Percentiles rank a stretch among this genome's conserved stretches.
These are phyloP conservation scores for Cichladusa arquata DNA, from an alignment of 2,113 vertebrate genomes.

Conservation along the genomic window DNA sequence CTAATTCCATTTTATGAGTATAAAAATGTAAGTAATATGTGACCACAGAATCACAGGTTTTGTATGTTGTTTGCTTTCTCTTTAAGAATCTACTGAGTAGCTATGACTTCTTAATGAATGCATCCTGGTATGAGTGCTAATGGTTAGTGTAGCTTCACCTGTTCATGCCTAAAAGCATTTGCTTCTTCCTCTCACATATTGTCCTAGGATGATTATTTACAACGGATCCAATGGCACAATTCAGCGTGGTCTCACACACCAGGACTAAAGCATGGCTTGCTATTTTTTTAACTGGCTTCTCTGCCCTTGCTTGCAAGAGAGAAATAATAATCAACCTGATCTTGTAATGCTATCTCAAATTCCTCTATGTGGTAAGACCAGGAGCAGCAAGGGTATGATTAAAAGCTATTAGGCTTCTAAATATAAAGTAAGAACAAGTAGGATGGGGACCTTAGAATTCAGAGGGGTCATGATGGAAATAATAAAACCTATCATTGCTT, in stretches of 20 bases:
- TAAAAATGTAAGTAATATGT: not conserved
- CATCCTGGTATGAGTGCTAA: not conserved
- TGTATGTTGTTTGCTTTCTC: not conserved
- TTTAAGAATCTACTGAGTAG: not conserved
- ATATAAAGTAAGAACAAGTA: not conserved
- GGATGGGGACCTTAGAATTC: not conserved
- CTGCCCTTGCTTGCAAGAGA: not conserved
- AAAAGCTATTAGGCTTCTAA: not conserved
- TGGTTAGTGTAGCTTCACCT: not conserved
- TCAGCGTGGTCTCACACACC: not conserved
- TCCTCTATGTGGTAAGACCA: not conserved
- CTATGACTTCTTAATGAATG: not conserved
- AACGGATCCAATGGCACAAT: not conserved
- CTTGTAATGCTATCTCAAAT: not conserved
- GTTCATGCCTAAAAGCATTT: not conserved
- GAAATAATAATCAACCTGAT: not conserved
- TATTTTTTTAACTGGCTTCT: not conserved
- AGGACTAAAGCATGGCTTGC: not conserved
- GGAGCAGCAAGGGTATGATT: not conserved
- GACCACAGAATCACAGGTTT: not conserved
- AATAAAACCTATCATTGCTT: not conserved
- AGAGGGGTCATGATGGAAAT: not conserved
- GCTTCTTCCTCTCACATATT: accelerated
- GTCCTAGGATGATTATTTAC: not conserved
- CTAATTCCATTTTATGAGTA: not conserved